These are phyloP conservation scores for Nematolebias whitei DNA, from an alignment of 2,113 vertebrate genomes.

Conservation along the genomic window DNA sequence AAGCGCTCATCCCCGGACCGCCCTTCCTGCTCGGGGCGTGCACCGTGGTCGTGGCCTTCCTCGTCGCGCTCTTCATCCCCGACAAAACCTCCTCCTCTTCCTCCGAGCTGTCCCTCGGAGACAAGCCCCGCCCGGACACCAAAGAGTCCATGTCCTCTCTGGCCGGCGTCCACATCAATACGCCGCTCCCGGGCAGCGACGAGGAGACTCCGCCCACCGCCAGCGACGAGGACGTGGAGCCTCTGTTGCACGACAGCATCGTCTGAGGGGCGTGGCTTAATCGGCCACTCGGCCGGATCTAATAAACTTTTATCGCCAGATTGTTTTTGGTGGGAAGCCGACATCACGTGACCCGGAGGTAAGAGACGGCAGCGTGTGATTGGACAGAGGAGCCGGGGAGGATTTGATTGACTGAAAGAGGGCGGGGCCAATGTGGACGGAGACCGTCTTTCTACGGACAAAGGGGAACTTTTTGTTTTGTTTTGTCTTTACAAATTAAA, in stretches of 20 bases:
- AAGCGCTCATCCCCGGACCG: slow-evolving; percentile 86
- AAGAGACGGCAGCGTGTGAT: neutral
- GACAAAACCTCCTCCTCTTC: slow-evolving; percentile 71
- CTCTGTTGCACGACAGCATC: slow-evolving; percentile 89
- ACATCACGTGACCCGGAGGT: neutral
- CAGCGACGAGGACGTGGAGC: slow-evolving; percentile 89
- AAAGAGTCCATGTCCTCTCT: slow-evolving; percentile 81
- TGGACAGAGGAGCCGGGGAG: neutral
- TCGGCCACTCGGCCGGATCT: slow-evolving; percentile 25
- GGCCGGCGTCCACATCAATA: slow-evolving; percentile 79
- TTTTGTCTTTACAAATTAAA: neutral
- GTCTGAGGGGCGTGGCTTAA: slow-evolving; percentile 79
- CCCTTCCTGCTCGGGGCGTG: slow-evolving; percentile 93
- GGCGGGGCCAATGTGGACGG: neutral
- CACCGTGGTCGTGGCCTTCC: slow-evolving; percentile 88
- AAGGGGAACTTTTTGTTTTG: slow-evolving; percentile 7
- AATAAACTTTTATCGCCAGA: slow-evolving; percentile 34
- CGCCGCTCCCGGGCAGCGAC: slow-evolving; percentile 80
- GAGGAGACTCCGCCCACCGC: slow-evolving; percentile 80
- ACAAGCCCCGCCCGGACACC: slow-evolving; percentile 76
- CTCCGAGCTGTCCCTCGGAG: slow-evolving; percentile 55
- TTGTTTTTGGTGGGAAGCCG: neutral
- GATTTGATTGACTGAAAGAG: slow-evolving; percentile 2
- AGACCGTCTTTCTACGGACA: neutral
- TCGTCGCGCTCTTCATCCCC: slow-evolving; percentile 95